A percentile compares a stretch with the other conserved stretches of the same genome.
phyloP scores from a whole-genome alignment of 2,797 vertebrate species.

The Gymnoscopelus braueri region DNA sequence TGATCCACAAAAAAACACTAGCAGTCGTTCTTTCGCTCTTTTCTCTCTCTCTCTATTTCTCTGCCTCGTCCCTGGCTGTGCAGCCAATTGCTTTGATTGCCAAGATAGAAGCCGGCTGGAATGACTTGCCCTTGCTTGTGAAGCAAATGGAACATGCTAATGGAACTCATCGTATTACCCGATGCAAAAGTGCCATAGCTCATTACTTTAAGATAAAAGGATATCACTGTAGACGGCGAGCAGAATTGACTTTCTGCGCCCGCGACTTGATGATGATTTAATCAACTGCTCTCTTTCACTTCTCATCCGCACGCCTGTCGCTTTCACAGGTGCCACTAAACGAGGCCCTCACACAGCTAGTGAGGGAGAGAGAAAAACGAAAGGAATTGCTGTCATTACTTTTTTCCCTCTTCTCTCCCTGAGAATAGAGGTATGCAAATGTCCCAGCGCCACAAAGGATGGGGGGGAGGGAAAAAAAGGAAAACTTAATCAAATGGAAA shows the following conservation, averaged over 20 bases:
- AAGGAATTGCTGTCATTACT: slow-evolving; percentile 98
- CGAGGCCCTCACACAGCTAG: slow-evolving; percentile 91
- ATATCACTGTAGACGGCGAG: slow-evolving; percentile 99
- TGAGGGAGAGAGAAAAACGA: slow-evolving; percentile 76
- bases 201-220: slow-evolving; percentile 99
- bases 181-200: slow-evolving; percentile 99
- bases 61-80: slow-evolving; percentile 84
- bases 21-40: slow-evolving; percentile 67
- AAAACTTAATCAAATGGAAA: slow-evolving; percentile 81
- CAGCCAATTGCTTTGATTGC: slow-evolving; percentile 98
- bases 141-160: slow-evolving; percentile 99
- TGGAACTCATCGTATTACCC: slow-evolving; percentile 99
- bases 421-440: slow-evolving; percentile 98
- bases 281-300: slow-evolving; percentile 99
- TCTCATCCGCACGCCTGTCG: slow-evolving; percentile 96
- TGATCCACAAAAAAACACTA: slow-evolving; percentile 90
- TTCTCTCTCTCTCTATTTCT: slow-evolving; percentile 54
- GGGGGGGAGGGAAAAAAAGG: slow-evolving; percentile 46
- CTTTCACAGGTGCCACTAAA: slow-evolving; percentile 97
- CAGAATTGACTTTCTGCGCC: slow-evolving; percentile 99
- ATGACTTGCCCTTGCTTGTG: slow-evolving; percentile 98
- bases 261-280: slow-evolving; percentile 99
- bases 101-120: slow-evolving; percentile 92
- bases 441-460: slow-evolving; percentile 86
- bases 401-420: slow-evolving; percentile 64